Base-by-base conservation (phyloP, 2,888 invertebrate genomes). In the Macrophya alboannulata region DNA sequence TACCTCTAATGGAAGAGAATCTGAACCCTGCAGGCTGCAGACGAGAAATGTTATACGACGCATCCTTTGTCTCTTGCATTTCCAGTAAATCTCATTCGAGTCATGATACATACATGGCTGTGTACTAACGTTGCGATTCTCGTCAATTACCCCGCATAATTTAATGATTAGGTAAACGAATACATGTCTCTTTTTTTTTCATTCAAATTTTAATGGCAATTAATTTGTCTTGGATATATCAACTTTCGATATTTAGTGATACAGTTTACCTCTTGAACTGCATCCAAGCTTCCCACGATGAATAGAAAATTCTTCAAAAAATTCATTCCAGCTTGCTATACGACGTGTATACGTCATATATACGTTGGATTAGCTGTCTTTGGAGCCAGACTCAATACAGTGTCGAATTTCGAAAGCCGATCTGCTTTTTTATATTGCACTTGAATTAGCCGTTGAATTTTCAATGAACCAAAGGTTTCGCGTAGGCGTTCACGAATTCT, bases 401-500 rank as follows among this genome's bases (percentile, higher is more conserved):
- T 21, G 25, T 12, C 1, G 4, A 6, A 62, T 62, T 62, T 4
- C 9, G 10, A 25, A 62, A 62, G 12, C 4, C 10, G 12, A 62
- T 62, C 62, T 12, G 10, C 21, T 62, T 62, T 62, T 62, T 25
- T 62, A 55, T 12, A 37, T 37, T 31, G 68, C 68, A 68, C 21
- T 62, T 62, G 40, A 81, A 81, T 40, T 3, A 62, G 43, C 25
- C 25, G 12, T 12, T 68, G 48, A 65, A 48, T 68, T 83, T 83
- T 83, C 83, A 83, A 83, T 31, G 68, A 48, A 25, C 9, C 31
- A 17, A 48, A 81, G 21, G 0, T 25, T 25, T 31, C n/a, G 31
- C 65, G 83, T 68, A 40, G 83, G 83, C 68, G 83, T 83, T 25
- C 21, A 68, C 62, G 65, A 62, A 68, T 48, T 71, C 83, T 65